These are phyloP conservation scores for Aurelia coerulea DNA, from an alignment of 30 jellyfish, hydroid and myxozoan genomes.

Conservation along the genomic window DNA sequence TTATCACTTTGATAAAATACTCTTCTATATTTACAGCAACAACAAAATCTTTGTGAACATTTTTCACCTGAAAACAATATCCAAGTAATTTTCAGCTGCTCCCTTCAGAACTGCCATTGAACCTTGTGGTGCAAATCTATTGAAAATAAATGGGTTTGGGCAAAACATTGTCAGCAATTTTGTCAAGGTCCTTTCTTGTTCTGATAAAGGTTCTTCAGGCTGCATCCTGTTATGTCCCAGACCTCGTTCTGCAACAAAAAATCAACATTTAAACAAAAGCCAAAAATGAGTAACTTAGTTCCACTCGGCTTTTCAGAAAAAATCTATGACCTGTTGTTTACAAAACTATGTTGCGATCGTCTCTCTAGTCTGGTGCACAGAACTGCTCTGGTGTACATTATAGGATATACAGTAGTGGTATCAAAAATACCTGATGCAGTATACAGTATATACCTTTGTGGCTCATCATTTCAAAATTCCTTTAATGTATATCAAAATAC, in stretches of 20 bases:
- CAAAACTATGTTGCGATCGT: background rate
- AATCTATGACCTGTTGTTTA: too few species aligned
- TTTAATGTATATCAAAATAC: background rate
- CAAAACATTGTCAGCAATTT: slow-evolving; percentile 77
- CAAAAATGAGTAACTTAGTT: background rate
- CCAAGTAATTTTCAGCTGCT: slow-evolving; percentile 30
- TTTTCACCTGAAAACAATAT: slow-evolving; percentile 74
- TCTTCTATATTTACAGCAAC: too few species aligned
- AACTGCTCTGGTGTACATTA: too few species aligned
- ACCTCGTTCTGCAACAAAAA: slow-evolving; percentile 34
- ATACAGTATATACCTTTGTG: too few species aligned
- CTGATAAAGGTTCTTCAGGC: slow-evolving; percentile 64
- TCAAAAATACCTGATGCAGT: too few species aligned
- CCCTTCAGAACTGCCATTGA: slow-evolving; percentile 89
- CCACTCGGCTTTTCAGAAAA: too few species aligned
- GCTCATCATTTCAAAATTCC: too few species aligned
- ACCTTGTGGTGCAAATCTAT: slow-evolving; percentile 90
- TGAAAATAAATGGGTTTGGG: slow-evolving; percentile 75
- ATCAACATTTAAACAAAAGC: background rate
- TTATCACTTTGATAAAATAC: too few species aligned
- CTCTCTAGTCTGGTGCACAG: background rate
- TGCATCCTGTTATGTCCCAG: slow-evolving; percentile 57
- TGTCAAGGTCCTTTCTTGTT: slow-evolving; percentile 49
- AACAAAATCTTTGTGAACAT: too few species aligned
- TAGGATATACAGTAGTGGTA: too few species aligned